Evolutionary conservation across 1,140 invertebrate genomes (phyloP), one percentile per base, ranked within the genome.

Genomic region (Megalopta genalis): DNA sequence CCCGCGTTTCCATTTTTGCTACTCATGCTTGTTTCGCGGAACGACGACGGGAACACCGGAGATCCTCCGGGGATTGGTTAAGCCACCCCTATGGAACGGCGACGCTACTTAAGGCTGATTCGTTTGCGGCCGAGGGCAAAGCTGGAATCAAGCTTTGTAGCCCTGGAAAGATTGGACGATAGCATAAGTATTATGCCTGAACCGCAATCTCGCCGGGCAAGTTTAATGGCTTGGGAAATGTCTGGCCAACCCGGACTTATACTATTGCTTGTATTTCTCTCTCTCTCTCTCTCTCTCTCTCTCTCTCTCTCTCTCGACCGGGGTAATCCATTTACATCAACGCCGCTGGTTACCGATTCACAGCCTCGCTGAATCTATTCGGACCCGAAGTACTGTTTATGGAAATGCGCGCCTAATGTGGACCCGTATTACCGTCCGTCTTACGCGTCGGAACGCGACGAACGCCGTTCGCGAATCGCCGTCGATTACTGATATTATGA

Each of bases 111-210:
- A 27, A 27, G 5, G 25, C 25, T 32, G 27, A 62, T 62, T 18
- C 25, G 4, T 18, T 57, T 62, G 25, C 16, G 25, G 27, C 18
- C 12, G 4, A 62, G 14, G 25, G 27, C 16, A 32, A 32, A 62
- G 60, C 14, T 32, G 21, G 7, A 57, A n/a, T n/a, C 21, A n/a
- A n/a, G 54, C 54, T 57, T 9, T n/a, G 54, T 23, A n/a, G 9
- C 18, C n/a, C 54, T 57, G 21, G 54, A 57, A 57, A 57, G 54
- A 57, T 57, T 57, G 54, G 54, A 57, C n/a, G 54, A 57, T 57
- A n/a, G 54, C n/a, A n/a, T 57, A 57, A 57, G 54, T 57, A 57
- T 57, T n/a, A 57, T 9, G 54, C 21, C 49, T n/a, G 6, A 57
- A 57, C 54, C 21, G 54, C n/a, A 57, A 57, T 57, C 54, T 9